Conservation (phyloP, 2,888 invertebrate species). For the Baccha elongata region DNA sequence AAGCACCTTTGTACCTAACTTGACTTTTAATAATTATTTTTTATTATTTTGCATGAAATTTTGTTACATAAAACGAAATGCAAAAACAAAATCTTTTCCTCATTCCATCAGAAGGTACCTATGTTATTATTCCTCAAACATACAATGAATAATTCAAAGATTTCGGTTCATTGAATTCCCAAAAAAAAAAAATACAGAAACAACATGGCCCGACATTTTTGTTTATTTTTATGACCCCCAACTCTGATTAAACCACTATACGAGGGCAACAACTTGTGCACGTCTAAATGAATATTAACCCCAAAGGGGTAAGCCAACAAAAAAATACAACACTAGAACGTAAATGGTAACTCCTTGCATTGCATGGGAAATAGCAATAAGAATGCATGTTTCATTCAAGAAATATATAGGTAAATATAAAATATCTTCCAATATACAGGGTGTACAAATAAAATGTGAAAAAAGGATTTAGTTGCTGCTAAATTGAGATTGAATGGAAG, state of each 20-base stretch:
- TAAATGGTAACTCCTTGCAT: constrained; percentile 39
- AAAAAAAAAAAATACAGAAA: neutral
- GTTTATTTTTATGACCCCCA: constrained; percentile 23
- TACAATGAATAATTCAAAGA: constrained; percentile 53
- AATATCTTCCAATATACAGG: too few relatives aligned
- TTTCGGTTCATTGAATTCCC: constrained; percentile 37
- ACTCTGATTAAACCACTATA: constrained; percentile 42
- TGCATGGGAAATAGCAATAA: constrained; percentile 59
- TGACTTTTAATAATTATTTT: too few relatives aligned
- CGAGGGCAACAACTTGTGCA: constrained; percentile 30
- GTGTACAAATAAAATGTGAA: constrained; percentile 23
- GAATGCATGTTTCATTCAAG: constrained; percentile 47
- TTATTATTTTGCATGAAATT: too few relatives aligned
- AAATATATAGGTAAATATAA: too few relatives aligned
- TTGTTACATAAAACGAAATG: too few relatives aligned
- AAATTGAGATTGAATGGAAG: too few relatives aligned
- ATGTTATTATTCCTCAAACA: neutral
- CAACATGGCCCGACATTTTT: constrained; percentile 23
- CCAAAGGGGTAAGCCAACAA: constrained; percentile 44
- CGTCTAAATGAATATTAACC: constrained; percentile 61
- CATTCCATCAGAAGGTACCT: constrained; percentile 5
- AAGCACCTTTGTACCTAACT: too few relatives aligned
- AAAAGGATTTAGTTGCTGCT: too few relatives aligned
- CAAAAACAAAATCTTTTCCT: too few relatives aligned
- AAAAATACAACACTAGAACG: constrained; percentile 25